These are phyloP conservation scores for Catostylus mosaicus DNA, from an alignment of 30 jellyfish, hydroid and myxozoan species.

Conservation along the genomic window DNA sequence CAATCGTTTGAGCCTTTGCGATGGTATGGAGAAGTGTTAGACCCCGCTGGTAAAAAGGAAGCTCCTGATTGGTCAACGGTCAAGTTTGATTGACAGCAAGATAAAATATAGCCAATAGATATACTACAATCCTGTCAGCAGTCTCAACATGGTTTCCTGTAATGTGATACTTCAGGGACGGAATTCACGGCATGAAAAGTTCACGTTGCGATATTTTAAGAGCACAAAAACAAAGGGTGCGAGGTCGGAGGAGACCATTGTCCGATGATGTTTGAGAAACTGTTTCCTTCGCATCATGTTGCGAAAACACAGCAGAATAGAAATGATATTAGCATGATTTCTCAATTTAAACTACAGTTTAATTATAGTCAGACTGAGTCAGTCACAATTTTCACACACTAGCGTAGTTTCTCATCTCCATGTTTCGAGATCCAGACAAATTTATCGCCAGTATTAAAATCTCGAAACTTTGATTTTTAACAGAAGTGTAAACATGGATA, in stretches of 20 bases:
- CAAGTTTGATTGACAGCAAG: slow-evolving; percentile 45
- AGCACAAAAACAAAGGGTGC: slow-evolving; percentile 25
- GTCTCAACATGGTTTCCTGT: slow-evolving; percentile 52
- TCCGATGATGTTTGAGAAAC: not conserved
- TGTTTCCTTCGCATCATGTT: not conserved
- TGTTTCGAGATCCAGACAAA: no score
- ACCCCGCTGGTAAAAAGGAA: slow-evolving; percentile 44
- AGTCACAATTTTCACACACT: slow-evolving; percentile 1
- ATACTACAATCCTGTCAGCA: slow-evolving; percentile 21
- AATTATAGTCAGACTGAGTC: slow-evolving; percentile 24
- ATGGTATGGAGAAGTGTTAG: slow-evolving; percentile 18
- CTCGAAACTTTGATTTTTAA: no score
- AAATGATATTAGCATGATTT: slow-evolving; percentile 2
- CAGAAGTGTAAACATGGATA: no score
- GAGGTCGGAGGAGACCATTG: not conserved
- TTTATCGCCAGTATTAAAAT: no score
- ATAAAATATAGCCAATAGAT: slow-evolving; percentile 34
- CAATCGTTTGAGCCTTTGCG: not conserved
- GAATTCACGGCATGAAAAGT: slow-evolving; percentile 43
- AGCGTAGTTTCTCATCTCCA: no score
- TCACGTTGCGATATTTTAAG: slow-evolving; percentile 59
- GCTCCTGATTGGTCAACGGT: slow-evolving; percentile 34
- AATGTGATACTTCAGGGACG: slow-evolving; percentile 31
- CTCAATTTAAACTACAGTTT: slow-evolving; percentile 3
- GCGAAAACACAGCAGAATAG: not conserved